These are phyloP conservation scores for Asobara japonica DNA, from an alignment of 1,140 invertebrate species.

Conservation along the genomic window DNA sequence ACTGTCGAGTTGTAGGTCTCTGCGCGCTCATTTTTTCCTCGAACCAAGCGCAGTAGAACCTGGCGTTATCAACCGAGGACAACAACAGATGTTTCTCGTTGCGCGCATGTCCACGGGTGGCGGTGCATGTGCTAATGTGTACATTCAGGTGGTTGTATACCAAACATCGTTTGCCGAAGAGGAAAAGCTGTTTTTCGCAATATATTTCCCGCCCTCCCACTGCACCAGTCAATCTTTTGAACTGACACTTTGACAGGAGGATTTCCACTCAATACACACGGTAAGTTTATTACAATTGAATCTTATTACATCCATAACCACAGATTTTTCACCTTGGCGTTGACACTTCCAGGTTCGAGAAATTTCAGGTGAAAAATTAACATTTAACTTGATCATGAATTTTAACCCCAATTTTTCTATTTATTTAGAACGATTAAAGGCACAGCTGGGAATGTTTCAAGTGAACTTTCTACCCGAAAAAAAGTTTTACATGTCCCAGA, in stretches of 20 bases:
- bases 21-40: too few relatives aligned
- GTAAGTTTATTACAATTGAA: background rate
- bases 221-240: too few relatives aligned
- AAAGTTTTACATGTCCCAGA: background rate
- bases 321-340: slow-evolving; percentile 44
- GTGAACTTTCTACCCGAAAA: background rate
- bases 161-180: slow-evolving; percentile 11
- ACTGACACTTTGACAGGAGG: too few relatives aligned
- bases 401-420: too few relatives aligned
- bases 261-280: background rate
- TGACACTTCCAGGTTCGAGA: slow-evolving; percentile 33
- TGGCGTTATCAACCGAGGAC: background rate
- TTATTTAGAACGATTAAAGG: too few relatives aligned
- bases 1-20: too few relatives aligned
- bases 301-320: background rate
- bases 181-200: background rate
- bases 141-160: slow-evolving; percentile 37
- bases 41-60: too few relatives aligned
- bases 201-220: too few relatives aligned
- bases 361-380: background rate
- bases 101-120: background rate
- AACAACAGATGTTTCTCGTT: background rate
- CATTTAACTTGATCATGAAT: background rate
- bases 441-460: background rate
- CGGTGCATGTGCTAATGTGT: slow-evolving; percentile 26